These are phyloP conservation scores for Lucifuga dentata DNA, from an alignment of 2,113 vertebrate genomes.

Conservation along the genomic window DNA sequence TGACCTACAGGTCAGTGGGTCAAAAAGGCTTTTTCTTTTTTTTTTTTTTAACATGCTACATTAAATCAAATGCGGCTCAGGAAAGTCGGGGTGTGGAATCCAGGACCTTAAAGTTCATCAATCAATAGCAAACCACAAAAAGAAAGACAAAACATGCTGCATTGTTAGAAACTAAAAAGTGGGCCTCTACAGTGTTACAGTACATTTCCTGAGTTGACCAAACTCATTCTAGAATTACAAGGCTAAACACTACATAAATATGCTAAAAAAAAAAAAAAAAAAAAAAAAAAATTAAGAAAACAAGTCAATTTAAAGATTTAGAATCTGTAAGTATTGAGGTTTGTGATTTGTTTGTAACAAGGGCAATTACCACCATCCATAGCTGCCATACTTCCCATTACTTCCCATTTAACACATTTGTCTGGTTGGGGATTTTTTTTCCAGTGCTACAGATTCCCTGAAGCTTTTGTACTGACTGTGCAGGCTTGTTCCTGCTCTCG, in stretches of 20 bases:
- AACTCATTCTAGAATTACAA: neutral
- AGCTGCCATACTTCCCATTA: constrained; percentile 69
- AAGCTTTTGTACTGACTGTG: constrained; percentile 69
- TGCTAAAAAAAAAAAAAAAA: constrained; percentile 7
- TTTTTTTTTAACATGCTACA: neutral
- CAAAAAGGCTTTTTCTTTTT: neutral
- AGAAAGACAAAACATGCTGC: constrained; percentile 1
- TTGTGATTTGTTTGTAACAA: constrained; percentile 56
- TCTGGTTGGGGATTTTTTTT: constrained; percentile 48
- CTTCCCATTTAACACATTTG: constrained; percentile 76
- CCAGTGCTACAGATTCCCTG: constrained; percentile 56
- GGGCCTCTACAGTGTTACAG: neutral
- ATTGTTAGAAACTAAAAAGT: neutral
- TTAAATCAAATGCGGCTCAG: constrained; percentile 15
- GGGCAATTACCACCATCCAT: constrained; percentile 68
- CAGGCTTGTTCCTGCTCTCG: constrained; percentile 69
- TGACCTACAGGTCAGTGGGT: neutral
- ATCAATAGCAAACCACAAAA: constrained; percentile 10
- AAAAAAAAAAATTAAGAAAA: neutral
- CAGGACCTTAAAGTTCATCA: constrained; percentile 2
- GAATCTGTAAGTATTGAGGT: constrained; percentile 37
- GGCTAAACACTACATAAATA: constrained; percentile 12
- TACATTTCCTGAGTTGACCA: neutral
- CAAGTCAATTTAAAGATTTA: constrained; percentile 13
- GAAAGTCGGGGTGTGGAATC: neutral